Evolutionary conservation across 1,140 invertebrate genomes (phyloP), one percentile per base, ranked within the genome.

Genomic region (Bombus polaris): DNA sequence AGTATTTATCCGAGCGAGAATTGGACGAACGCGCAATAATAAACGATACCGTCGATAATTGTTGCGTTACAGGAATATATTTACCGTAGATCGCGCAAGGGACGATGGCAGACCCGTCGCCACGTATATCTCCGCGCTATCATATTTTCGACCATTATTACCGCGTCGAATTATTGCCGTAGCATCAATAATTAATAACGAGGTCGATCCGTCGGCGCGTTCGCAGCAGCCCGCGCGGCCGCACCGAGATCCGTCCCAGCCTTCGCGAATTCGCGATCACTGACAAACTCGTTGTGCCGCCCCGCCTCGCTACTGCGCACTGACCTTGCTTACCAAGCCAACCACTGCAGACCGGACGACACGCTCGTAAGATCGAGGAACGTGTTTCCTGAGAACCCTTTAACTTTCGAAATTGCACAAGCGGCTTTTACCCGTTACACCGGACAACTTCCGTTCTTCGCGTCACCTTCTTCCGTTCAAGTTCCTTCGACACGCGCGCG

Each of bases 131-230:
- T 76, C 65, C 57, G 28, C n/a, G 28, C 79, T 59, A 86, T 86
- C 79, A 72, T 86, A 89, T 89, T 89, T 89, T 89, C 83, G 39
- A 82, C 42, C 35, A 62, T 82, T 81, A 86, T 80, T 89, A 89
- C 57, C 32, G 42, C 62, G 59, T 83, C 79, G 32, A 37, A 59
- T 86, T 89, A 71, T 77, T 65, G 35, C 78, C 47, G 22, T 32
- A 44, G n/a, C 57, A 53, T 87, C 53, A 71, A 89, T 89, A 89
- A 89, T 89, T 89, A 89, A 89, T 87, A 87, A 76, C 79, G 68
- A 87, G 76, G 73, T 13, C 44, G 53, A 68, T 57, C 57, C 32
- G 22, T 71, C 65, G 70, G 28, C 35, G 39, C 62, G 28, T 37
- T 25, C 37, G 35, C 70, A 12, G 39, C 62, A 13, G 68, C 5